Conservation (phyloP, 2,797 vertebrate species). For the Parotocinclus haroldoi region DNA sequence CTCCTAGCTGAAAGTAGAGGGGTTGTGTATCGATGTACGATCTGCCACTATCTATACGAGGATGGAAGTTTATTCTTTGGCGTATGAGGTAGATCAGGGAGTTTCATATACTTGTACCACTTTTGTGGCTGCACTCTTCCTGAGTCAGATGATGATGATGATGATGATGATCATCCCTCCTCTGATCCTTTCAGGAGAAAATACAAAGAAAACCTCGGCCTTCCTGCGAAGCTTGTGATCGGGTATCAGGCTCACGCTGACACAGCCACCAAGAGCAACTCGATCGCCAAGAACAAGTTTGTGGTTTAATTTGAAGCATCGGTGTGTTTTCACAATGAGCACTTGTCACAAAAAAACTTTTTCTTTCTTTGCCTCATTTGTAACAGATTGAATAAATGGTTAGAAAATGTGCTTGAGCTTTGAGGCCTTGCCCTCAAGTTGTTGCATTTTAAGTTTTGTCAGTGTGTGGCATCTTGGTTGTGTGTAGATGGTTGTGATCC, state of each 20-base stretch:
- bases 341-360: background rate
- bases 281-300: slow-evolving; percentile 78
- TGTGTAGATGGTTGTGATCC: background rate
- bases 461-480: background rate
- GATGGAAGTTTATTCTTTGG: too few species aligned
- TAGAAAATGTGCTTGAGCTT: background rate
- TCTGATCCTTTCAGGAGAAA: slow-evolving; percentile 59
- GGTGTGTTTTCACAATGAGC: background rate
- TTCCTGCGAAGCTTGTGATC: slow-evolving; percentile 74
- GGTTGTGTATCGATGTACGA: too few species aligned
- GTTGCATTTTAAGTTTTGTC: background rate
- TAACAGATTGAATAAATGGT: background rate
- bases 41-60: too few species aligned
- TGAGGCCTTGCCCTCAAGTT: background rate
- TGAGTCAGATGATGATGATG: too few species aligned
- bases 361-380: background rate
- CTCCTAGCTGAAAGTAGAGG: too few species aligned
- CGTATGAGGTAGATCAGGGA: too few species aligned
- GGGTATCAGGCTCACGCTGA: slow-evolving; percentile 84
- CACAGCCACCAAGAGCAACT: slow-evolving; percentile 79
- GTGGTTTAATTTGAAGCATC: slow-evolving; percentile 63
- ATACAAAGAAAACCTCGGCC: slow-evolving; percentile 78
- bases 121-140: too few species aligned
- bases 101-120: too few species aligned
- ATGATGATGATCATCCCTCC: too few species aligned